These are phyloP conservation scores for Delia radicum DNA, from an alignment of 1,140 invertebrate species.

Conservation along the genomic window DNA sequence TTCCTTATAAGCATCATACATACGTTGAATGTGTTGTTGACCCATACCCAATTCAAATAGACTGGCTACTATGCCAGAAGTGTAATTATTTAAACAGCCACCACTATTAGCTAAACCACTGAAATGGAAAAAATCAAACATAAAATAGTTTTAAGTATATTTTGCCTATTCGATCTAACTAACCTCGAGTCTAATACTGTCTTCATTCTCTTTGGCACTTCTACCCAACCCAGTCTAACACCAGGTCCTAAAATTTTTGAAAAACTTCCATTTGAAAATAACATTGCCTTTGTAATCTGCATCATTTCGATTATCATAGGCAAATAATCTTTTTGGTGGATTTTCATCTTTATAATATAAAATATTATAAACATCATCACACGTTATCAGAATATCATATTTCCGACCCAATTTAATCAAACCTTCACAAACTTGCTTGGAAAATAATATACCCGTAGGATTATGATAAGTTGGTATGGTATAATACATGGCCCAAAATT, in stretches of 20 bases:
- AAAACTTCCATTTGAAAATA: slow-evolving; percentile 68
- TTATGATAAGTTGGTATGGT: slow-evolving; percentile 68
- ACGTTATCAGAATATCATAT: slow-evolving; percentile 61
- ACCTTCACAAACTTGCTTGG: slow-evolving; percentile 57
- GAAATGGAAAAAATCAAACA: slow-evolving; percentile 27
- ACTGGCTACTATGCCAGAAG: slow-evolving; percentile 61
- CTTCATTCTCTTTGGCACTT: slow-evolving; percentile 59
- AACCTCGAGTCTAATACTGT: slow-evolving; percentile 52
- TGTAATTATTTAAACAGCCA: slow-evolving; percentile 65
- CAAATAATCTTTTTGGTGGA: slow-evolving; percentile 60
- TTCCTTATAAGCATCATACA: slow-evolving; percentile 57
- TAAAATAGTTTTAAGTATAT: background rate
- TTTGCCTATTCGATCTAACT: slow-evolving; percentile 54
- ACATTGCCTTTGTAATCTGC: slow-evolving; percentile 60
- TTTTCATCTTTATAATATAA: slow-evolving; percentile 59
- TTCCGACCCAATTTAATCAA: slow-evolving; percentile 62
- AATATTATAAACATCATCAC: slow-evolving; percentile 71
- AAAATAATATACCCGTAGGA: slow-evolving; percentile 63
- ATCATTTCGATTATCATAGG: slow-evolving; percentile 59
- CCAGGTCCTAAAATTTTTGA: slow-evolving; percentile 69
- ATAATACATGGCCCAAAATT: slow-evolving; percentile 66
- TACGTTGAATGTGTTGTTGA: slow-evolving; percentile 56
- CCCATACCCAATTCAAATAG: slow-evolving; percentile 60
- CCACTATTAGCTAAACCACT: slow-evolving; percentile 62
- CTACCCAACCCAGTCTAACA: slow-evolving; percentile 68